Base-by-base conservation (phyloP, 2,113 vertebrate genomes). In the Actenoides lindsayi region DNA sequence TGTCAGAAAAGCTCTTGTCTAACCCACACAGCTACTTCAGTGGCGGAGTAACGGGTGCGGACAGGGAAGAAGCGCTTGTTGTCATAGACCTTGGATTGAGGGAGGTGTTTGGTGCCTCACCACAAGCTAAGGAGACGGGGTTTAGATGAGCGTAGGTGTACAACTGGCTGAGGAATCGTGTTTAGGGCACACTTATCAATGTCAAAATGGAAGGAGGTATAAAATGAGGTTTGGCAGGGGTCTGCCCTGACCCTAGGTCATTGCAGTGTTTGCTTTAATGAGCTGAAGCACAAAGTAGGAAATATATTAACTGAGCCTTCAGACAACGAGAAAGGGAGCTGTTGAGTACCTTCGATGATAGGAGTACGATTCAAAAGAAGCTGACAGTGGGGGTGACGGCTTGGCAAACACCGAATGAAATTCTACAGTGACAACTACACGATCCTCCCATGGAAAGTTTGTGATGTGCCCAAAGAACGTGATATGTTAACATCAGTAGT, bases 11-110 rank as follows among this genome's bases (percentile, higher is more conserved):
- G 73, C 67, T 46, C 21, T 2, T 59, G 39, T 68, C 48, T 21
- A 1, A n/a, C 39, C 33, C 46, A 5, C 33, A 42, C 84, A 54
- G 4, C 2, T 14, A 3, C 42, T 56, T 60, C 10, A 56, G 0
- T 0, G 0, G 10, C n/a, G 37, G 37, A 3, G 8, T 19, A 70
- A 31, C 24, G n/a, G 50, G 28, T 13, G 24, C 11, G 63, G 74
- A 17, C 48, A 53, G 75, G 83, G 63, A 37, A 56, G 79, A 24
- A 83, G 90, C 79, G 17, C 6, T 14, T 3, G 3, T 30, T 48
- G 62, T 10, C 1, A 0, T 2, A 0, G 2, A 18, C 13, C 84
- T 50, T 19, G 35, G 28, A 2, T 54, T 57, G 5, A 28, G 94
- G 62, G 44, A 53, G 59, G 20, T 1, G 83, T 83, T 9, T 74